Conservation (phyloP, 1,140 invertebrate species). For the Thaumatotibia leucotreta region DNA sequence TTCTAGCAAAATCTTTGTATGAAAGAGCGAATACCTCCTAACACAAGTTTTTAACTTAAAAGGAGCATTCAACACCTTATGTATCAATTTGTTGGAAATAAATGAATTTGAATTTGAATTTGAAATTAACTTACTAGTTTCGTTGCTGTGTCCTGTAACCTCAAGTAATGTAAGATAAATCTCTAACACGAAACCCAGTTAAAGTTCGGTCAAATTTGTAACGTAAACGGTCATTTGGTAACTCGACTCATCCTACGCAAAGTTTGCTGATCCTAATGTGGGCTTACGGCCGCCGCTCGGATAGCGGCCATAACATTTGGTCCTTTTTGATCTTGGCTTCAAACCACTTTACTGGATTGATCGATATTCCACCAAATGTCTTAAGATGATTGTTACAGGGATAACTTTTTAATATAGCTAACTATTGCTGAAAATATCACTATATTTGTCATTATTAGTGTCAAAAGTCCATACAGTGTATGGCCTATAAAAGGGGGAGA, state of each 20-base stretch:
- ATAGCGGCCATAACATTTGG: neutral
- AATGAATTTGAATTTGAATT: neutral
- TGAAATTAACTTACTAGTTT: neutral
- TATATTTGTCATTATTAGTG: no score
- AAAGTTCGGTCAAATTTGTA: slow-evolving; percentile 17
- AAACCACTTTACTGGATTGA: neutral
- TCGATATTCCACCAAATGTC: neutral
- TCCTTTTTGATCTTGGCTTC: neutral
- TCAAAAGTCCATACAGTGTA: no score
- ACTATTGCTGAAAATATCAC: no score
- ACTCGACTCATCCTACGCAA: slow-evolving; percentile 16
- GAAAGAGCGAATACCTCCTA: no score
- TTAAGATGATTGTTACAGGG: no score
- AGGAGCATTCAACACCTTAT: no score
- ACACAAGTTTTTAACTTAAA: no score
- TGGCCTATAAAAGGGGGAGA: no score
- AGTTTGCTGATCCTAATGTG: slow-evolving; percentile 16
- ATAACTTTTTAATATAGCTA: no score
- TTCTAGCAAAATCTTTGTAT: no score
- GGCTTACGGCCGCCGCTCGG: neutral
- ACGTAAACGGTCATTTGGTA: slow-evolving; percentile 16
- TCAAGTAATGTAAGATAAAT: neutral
- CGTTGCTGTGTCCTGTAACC: neutral
- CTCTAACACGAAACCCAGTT: neutral
- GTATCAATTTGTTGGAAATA: no score